These are phyloP conservation scores for Alcedo quadribrachys DNA, from an alignment of 2,797 vertebrate genomes.

Conservation along the genomic window DNA sequence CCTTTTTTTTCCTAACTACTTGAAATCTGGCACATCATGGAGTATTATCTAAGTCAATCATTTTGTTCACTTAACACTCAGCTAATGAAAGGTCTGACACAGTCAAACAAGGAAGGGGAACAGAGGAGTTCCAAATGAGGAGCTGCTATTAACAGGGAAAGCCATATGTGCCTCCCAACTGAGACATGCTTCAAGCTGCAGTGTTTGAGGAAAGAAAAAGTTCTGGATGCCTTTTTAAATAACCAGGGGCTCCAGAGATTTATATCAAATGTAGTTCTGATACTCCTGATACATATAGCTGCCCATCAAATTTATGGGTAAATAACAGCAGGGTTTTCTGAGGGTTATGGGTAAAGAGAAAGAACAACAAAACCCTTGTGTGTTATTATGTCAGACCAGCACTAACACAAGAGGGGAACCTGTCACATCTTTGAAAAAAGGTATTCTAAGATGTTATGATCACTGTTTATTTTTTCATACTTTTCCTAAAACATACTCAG, in stretches of 20 bases:
- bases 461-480: not conserved
- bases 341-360: not conserved
- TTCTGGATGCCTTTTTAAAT: not conserved
- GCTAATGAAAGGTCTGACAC: not conserved
- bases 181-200: not conserved
- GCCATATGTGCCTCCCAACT: rapidly evolving
- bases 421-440: not conserved
- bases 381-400: not conserved
- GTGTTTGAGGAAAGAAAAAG: not conserved
- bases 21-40: not conserved
- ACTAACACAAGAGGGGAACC: not conserved
- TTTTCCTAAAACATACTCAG: not conserved
- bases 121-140: not conserved
- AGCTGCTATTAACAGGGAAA: not conserved
- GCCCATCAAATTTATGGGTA: not conserved
- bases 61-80: not conserved
- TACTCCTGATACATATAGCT: not conserved
- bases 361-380: not conserved
- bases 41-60: not conserved
- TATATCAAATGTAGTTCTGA: not conserved
- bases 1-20: slow-evolving; percentile 3
- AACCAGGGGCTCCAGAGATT: not conserved
- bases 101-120: not conserved
- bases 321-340: not conserved
- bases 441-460: not conserved